Percentiles rank a stretch among this genome's conserved stretches.
These are phyloP conservation scores for Progne subis DNA, from an alignment of 2,113 vertebrate genomes.

Conservation along the genomic window DNA sequence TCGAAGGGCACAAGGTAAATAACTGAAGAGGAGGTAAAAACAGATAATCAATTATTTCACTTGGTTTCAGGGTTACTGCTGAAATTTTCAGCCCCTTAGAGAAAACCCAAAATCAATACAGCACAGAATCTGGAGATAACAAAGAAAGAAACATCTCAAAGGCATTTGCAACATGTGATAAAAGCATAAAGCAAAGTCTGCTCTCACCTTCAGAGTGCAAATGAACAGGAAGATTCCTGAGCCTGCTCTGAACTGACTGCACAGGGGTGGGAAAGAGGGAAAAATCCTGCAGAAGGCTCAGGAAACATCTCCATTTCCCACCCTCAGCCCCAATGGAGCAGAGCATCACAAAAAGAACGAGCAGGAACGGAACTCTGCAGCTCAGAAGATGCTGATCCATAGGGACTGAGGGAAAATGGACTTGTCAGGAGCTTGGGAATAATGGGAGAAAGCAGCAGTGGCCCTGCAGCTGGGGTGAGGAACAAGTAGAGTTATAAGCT, in stretches of 20 bases:
- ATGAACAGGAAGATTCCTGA: not conserved
- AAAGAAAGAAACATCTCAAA: constrained; percentile 35
- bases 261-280: not conserved
- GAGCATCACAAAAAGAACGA: not conserved
- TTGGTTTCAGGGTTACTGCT: constrained; percentile 32
- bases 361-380: not conserved
- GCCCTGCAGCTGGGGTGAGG: not conserved
- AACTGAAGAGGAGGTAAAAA: constrained; percentile 54
- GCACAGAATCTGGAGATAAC: constrained; percentile 26
- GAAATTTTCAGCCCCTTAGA: constrained; percentile 40
- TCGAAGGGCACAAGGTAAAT: constrained; percentile 42
- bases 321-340: not conserved
- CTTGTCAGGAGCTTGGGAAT: not conserved
- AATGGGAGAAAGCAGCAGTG: not conserved
- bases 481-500: accelerated
- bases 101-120: constrained; percentile 54
- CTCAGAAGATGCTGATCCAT: not conserved
- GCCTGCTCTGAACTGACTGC: not conserved
- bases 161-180: not conserved
- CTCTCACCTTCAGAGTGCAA: constrained; percentile 35
- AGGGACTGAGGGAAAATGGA: not conserved
- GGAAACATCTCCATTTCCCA: not conserved
- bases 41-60: constrained; percentile 64
- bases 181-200: not conserved
- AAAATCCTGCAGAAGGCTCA: not conserved